Evolutionary conservation across 2,888 invertebrate genomes (phyloP).

Genomic region (Habroteleia sp.): DNA sequence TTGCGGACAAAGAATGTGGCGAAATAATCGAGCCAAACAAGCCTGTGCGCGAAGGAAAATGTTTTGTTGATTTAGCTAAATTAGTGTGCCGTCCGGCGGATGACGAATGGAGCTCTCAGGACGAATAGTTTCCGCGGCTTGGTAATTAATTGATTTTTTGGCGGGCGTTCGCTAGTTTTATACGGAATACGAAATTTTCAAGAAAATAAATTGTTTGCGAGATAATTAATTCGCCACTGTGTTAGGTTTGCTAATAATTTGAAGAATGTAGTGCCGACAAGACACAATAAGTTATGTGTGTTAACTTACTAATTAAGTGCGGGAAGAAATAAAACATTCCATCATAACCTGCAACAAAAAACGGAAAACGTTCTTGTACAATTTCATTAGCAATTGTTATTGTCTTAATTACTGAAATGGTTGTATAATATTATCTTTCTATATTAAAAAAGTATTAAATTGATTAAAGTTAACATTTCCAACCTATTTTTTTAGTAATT

Average conservation of each 20-base stretch:
- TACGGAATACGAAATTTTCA: constrained; percentile 38
- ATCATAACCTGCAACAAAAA: constrained; percentile 24
- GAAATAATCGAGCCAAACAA: constrained; percentile 40
- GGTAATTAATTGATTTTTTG: constrained; percentile 57
- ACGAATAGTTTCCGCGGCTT: constrained; percentile 28
- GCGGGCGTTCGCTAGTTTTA: constrained; percentile 20
- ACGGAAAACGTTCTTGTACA: neutral
- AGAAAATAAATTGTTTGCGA: constrained; percentile 26
- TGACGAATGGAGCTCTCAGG: constrained; percentile 41
- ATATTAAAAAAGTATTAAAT: too few relatives aligned
- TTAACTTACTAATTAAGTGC: constrained; percentile 47
- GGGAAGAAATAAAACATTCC: constrained; percentile 12
- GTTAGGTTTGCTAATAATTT: constrained; percentile 35
- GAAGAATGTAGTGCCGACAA: constrained; percentile 7
- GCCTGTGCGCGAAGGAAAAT: constrained; percentile 40
- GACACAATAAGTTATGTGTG: constrained; percentile 28
- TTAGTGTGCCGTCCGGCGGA: constrained; percentile 46
- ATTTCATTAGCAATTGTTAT: constrained; percentile 6
- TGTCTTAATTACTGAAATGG: too few relatives aligned
- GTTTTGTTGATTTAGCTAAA: constrained; percentile 59
- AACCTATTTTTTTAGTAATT: too few relatives aligned
- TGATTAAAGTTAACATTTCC: too few relatives aligned
- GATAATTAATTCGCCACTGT: constrained; percentile 45
- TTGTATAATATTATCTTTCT: too few relatives aligned
- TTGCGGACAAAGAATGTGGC: constrained; percentile 41